These are phyloP conservation scores for Eolophus roseicapilla DNA, from an alignment of 2,113 vertebrate genomes.

Conservation along the genomic window DNA sequence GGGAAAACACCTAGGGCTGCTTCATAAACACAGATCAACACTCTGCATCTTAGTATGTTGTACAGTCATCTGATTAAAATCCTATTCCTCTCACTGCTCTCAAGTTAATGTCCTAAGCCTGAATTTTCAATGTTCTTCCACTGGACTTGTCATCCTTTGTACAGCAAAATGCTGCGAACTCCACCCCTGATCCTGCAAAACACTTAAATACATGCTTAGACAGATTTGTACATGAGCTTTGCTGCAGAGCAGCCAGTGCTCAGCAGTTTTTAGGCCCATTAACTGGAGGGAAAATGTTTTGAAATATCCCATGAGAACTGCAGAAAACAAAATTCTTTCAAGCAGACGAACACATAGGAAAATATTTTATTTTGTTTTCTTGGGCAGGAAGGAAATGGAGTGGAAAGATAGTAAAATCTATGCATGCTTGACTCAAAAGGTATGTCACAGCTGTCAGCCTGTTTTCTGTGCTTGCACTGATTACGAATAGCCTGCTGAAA, in stretches of 20 bases:
- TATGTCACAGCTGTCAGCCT: background rate
- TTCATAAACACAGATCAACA: background rate
- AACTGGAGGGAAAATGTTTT: background rate
- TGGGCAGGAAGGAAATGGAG: background rate
- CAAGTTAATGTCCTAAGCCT: background rate
- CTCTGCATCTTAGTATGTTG: background rate
- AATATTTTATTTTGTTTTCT: background rate
- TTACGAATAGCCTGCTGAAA: background rate
- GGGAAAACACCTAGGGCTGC: background rate
- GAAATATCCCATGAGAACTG: background rate
- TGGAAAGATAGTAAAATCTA: background rate
- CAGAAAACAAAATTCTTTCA: background rate
- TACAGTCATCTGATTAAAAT: background rate
- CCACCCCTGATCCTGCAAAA: background rate
- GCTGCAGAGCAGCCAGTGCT: background rate
- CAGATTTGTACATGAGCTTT: background rate
- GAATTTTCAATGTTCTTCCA: background rate
- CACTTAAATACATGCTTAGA: background rate
- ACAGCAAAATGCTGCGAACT: background rate
- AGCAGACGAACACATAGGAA: background rate
- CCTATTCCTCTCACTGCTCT: rapidly evolving
- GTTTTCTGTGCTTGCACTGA: background rate
- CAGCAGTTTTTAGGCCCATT: background rate
- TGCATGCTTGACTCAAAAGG: background rate
- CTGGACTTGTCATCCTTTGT: background rate